Conservation (phyloP, 1,140 invertebrate genomes). For the Andricus grossulariae region DNA sequence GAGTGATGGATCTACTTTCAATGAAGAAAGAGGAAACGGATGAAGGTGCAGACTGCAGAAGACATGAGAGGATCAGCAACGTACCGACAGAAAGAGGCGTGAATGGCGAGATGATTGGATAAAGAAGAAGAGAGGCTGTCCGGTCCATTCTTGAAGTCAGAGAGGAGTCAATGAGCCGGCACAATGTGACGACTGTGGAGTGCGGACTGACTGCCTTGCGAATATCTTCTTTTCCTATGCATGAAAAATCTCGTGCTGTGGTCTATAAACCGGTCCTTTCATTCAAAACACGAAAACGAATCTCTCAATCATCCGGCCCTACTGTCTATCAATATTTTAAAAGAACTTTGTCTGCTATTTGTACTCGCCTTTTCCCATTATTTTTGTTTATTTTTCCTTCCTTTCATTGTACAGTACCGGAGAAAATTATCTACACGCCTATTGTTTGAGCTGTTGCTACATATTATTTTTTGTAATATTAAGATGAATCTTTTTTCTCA, state of each 20-base stretch:
- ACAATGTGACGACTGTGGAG: constrained; percentile 38
- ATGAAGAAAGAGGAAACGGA: constrained; percentile 42
- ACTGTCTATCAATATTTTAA: constrained; percentile 10
- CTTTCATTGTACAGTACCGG: not conserved
- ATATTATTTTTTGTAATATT: no score
- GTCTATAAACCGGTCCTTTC: not conserved
- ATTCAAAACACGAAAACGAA: constrained; percentile 25
- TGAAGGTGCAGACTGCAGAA: not conserved
- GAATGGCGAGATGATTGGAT: constrained; percentile 61
- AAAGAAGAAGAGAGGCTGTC: constrained; percentile 50
- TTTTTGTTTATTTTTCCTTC: not conserved
- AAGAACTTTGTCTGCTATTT: not conserved
- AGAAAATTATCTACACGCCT: no score
- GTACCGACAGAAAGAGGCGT: constrained; percentile 48
- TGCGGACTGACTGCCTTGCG: not conserved
- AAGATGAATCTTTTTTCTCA: no score
- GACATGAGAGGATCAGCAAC: constrained; percentile 34
- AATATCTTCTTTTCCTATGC: constrained; percentile 25
- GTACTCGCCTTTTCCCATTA: not conserved
- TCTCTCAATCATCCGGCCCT: constrained; percentile 13
- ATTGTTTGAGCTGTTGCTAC: no score
- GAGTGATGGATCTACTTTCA: constrained; percentile 52
- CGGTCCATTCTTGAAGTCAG: constrained; percentile 39
- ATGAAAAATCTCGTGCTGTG: not conserved
- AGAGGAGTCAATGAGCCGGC: constrained; percentile 47